Evolutionary conservation across 2,113 vertebrate species (phyloP).

Genomic region (Perognathus longimembris): DNA sequence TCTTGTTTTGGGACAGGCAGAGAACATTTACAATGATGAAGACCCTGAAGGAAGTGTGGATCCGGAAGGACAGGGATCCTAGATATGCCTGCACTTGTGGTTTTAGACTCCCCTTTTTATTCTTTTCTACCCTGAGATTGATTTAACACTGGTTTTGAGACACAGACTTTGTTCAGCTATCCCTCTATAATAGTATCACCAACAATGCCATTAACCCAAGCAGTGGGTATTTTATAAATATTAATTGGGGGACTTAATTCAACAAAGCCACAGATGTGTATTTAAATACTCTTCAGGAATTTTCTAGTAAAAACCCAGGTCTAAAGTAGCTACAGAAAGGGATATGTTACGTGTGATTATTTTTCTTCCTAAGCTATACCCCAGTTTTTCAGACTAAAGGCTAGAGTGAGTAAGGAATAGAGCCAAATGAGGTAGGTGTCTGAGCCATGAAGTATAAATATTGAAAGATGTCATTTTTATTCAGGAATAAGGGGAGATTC

Average conservation of each 20-base stretch:
- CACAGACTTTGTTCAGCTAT: slow-evolving; percentile 83
- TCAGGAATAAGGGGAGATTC: slow-evolving; percentile 66
- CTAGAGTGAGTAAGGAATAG: slow-evolving; percentile 69
- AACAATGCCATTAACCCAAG: slow-evolving; percentile 67
- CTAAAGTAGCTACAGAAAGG: slow-evolving; percentile 70
- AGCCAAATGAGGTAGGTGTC: slow-evolving; percentile 62
- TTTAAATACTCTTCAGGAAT: slow-evolving; percentile 75
- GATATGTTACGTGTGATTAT: slow-evolving; percentile 49
- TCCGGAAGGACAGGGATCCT: slow-evolving; percentile 93
- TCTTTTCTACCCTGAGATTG: slow-evolving; percentile 75
- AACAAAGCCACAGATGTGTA: slow-evolving; percentile 69
- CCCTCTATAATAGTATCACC: slow-evolving; percentile 75
- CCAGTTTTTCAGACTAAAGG: slow-evolving; percentile 74
- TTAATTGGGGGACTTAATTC: slow-evolving; percentile 70
- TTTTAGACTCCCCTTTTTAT: slow-evolving; percentile 82
- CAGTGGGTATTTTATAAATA: slow-evolving; percentile 71
- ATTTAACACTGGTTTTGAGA: slow-evolving; percentile 89
- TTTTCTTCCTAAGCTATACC: slow-evolving; percentile 72
- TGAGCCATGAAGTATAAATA: slow-evolving; percentile 74
- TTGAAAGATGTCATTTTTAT: slow-evolving; percentile 71
- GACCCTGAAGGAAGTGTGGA: slow-evolving; percentile 97
- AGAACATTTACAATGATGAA: slow-evolving; percentile 99
- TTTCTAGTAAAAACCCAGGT: slow-evolving; percentile 59
- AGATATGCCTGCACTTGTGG: slow-evolving; percentile 72
- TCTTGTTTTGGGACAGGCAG: slow-evolving; percentile 89